Evolutionary conservation across 2,113 vertebrate species (phyloP), one percentile per base, ranked within the genome.

Genomic region (Pseudois nayaur): DNA sequence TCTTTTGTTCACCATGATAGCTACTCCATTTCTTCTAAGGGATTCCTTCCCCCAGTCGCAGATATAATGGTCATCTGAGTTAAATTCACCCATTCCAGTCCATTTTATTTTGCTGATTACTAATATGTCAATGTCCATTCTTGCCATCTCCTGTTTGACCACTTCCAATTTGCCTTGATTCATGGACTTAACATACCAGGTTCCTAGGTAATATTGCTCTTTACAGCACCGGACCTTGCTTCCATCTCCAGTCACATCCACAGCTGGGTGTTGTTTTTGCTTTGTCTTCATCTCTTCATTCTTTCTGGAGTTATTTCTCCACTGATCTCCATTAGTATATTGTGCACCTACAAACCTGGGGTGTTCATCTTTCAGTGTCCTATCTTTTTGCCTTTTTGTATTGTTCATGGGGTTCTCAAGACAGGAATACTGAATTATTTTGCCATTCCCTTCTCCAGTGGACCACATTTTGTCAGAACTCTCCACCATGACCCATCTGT

Each of bases 241-340:
- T 67, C 7, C 33, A 67, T 17, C 33, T 19, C 16, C 8, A 67
- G 33, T n/a, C 16, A 67, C 62, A 67, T 67, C 8, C 62, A 67
- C 33, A 67, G 4, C 33, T 4, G 16, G 15, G 62, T 67, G 2
- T 67, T 67, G 62, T 67, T 67, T n/a, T 8, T 67, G 62, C 62
- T 67, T 67, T 67, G 8, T n/a, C 16, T n/a, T 17, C 2, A 0
- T 1, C 1, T 17, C 33, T n/a, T 67, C 62, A n/a, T n/a, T n/a
- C 33, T n/a, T 67, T 67, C 16, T 67, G 62, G 16, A 9, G 3
- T 67, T n/a, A n/a, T 67, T 67, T 67, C 33, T 67, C 62, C 62
- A 19, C 33, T n/a, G 2, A n/a, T 67, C 62, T 67, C 16, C 8
- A n/a, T 9, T 67, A 67, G 62, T 16, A 67, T n/a, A 67, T n/a